phyloP scores from a whole-genome alignment of 2,113 vertebrate genomes.

The Myanophis thanlyinensis region DNA sequence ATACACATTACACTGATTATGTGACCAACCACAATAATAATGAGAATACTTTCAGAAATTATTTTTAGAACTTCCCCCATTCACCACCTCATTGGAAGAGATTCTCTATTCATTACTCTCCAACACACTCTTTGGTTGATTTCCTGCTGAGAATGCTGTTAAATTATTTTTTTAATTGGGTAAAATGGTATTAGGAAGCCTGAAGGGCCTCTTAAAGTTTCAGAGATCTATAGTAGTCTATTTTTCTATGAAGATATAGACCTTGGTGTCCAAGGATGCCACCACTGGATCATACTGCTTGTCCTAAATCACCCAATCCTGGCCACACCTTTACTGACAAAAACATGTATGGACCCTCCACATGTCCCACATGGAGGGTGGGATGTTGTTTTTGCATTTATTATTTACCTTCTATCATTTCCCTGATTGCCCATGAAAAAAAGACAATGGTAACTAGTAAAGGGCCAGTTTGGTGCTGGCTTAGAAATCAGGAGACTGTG shows the following conservation, averaged over 20 bases:
- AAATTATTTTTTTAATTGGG: neutral
- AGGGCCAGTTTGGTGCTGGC: neutral
- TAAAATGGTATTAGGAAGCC: neutral
- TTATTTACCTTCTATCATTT: neutral
- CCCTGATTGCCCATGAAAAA: neutral
- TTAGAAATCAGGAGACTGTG: neutral
- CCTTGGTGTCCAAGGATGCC: neutral
- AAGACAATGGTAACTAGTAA: neutral
- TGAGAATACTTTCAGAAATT: neutral
- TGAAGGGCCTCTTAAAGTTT: neutral
- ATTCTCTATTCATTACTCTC: neutral
- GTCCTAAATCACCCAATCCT: neutral
- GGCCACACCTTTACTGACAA: neutral
- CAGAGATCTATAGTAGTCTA: neutral
- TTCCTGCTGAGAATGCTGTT: neutral
- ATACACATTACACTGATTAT: neutral
- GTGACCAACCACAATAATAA: neutral
- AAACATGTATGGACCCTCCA: neutral
- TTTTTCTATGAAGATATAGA: neutral
- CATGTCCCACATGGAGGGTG: neutral
- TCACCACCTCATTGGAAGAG: neutral
- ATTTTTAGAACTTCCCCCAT: neutral
- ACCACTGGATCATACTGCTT: neutral
- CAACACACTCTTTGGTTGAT: neutral
- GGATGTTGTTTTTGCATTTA: neutral